Base-by-base conservation (phyloP, 2,888 invertebrate genomes). In the Aphodius granarius region DNA sequence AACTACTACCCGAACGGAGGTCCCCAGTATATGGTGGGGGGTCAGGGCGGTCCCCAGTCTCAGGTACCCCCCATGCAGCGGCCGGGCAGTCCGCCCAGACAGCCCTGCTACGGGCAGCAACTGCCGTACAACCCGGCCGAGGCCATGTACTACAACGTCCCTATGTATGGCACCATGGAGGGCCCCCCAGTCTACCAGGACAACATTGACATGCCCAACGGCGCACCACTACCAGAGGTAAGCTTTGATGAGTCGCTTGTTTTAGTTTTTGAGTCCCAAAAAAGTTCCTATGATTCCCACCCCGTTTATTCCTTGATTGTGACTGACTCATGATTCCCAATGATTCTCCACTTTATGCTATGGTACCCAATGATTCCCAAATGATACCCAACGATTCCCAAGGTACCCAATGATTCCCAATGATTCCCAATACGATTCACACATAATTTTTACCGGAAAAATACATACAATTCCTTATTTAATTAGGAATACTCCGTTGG, bases 1-100 rank as follows among this genome's bases (percentile, higher is more conserved):
- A 83, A 83, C 81, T 86, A 85, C 81, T 86, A 84, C 81, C 79
- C 82, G 78, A 85, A 84, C 81, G 85, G 85, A 81, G 84, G 82
- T 74, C 77, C 82, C 71, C 83, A 83, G 73, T 84, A 81, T 79
- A 78, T 84, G 82, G 82, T 84, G 79, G 82, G 82, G 72, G 79
- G 80, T 74, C 81, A 81, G 80, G 81, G 81, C 79, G 81, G 83
- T 21, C 81, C 80, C 65, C 78, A 75, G 66, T 77, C 80, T 71
- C 79, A 78, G 78, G 79, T 76, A 23, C 81, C 81, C 70, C 80
- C 81, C 74, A 78, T 83, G 82, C 82, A 81, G 72, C 81, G 82
- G 22, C 80, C 82, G 66, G 81, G 79, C 76, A 83, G 83, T 76
- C 83, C 83, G 73, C 82, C 83, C 71, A 76, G 83, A 78, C 81